Evolutionary conservation across 2,797 vertebrate genomes (phyloP).

Genomic region (Sebastolobus altivelis): DNA sequence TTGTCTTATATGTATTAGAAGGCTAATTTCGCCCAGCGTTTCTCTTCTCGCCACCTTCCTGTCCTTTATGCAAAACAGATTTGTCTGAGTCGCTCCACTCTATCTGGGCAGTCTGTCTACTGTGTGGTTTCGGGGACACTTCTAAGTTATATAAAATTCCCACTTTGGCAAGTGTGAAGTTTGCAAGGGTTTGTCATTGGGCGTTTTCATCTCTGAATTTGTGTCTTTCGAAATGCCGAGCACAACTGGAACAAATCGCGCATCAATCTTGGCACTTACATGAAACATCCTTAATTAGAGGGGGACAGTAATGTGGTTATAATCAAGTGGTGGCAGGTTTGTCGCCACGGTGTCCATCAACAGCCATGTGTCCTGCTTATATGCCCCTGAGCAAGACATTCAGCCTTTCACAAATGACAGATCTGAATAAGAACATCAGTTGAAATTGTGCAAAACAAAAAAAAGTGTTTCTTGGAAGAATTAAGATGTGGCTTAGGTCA

Average conservation of each 20-base stretch:
- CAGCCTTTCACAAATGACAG: constrained; percentile 2
- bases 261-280: constrained; percentile 28
- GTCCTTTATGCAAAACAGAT: constrained; percentile 71
- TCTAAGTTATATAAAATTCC: constrained; percentile 51
- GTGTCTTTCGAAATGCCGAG: constrained; percentile 36
- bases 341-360: constrained; percentile 27
- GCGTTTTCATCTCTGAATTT: constrained; percentile 38
- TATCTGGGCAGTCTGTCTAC: constrained; percentile 49
- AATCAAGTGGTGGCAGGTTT: constrained; percentile 55
- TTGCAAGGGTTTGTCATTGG: constrained; percentile 51
- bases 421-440: constrained; percentile 15
- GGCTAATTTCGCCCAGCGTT: constrained; percentile 41
- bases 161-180: constrained; percentile 51
- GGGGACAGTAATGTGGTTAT: constrained; percentile 20
- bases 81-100: constrained; percentile 45
- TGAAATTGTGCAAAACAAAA: constrained; percentile 13
- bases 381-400: constrained; percentile 41
- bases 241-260: constrained; percentile 31
- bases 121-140: constrained; percentile 60
- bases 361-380: constrained; percentile 30
- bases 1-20: constrained; percentile 18
- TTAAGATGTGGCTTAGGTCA: constrained; percentile 4
- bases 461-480: constrained; percentile 13
- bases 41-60: constrained; percentile 45
- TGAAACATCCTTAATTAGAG: constrained; percentile 58